Evolutionary conservation across 2,888 invertebrate genomes (phyloP).

Genomic region (Neoitamus cyanurus): DNA sequence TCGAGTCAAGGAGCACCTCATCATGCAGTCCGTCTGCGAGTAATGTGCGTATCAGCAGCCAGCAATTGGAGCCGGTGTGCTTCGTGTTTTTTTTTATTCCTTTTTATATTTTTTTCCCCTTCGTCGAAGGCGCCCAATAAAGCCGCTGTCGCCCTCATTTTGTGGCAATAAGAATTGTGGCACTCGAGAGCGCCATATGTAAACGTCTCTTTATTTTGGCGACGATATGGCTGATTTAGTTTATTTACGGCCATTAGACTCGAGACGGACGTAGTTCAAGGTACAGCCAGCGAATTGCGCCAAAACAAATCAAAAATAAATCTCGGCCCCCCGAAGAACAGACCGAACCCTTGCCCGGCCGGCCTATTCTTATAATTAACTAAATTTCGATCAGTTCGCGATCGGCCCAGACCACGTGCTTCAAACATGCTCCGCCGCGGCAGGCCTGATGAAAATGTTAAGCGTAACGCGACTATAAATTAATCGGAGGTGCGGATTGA

Average conservation of each 20-base stretch:
- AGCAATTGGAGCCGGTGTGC: background rate
- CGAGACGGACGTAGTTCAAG: conserved; percentile 30
- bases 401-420: conserved; percentile 9
- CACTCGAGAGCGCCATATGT: conserved; percentile 16
- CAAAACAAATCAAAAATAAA: conserved; percentile 29
- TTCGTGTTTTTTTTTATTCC: background rate
- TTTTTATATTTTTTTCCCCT: background rate
- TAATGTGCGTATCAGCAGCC: background rate
- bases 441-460: conserved; percentile 13
- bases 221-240: conserved; percentile 26
- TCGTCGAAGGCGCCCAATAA: background rate
- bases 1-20: background rate
- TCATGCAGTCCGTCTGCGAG: background rate
- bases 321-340: background rate
- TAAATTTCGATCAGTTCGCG: background rate
- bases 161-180: background rate
- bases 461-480: background rate
- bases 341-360: background rate
- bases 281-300: background rate
- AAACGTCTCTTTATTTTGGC: conserved; percentile 25
- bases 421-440: conserved; percentile 15
- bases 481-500: conserved; percentile 27
- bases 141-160: background rate
- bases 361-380: background rate
- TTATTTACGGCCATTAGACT: conserved; percentile 29